Evolutionary conservation across 2,113 vertebrate species (phyloP).

Genomic region (Sylvilagus bachmani): DNA sequence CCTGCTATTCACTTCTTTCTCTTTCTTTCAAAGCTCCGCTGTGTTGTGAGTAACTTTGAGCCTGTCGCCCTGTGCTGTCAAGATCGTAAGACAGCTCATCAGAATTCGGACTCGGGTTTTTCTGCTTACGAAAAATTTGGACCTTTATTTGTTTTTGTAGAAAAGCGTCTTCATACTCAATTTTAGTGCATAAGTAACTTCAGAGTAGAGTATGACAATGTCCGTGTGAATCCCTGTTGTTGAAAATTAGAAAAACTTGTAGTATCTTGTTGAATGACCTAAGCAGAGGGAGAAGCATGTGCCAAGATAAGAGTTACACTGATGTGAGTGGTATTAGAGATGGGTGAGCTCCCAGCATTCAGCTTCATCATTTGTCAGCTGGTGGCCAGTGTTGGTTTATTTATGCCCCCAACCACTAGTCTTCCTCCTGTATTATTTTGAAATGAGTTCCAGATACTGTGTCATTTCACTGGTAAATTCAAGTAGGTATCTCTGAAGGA

Average conservation of each 20-base stretch:
- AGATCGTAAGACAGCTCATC: background rate
- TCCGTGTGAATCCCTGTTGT: background rate
- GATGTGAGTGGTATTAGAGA: background rate
- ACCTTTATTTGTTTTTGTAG: background rate
- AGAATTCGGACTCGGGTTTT: background rate
- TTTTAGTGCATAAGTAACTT: constrained; percentile 7
- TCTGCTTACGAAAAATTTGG: background rate
- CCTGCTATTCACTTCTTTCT: background rate
- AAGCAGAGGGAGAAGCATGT: background rate
- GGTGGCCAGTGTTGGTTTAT: background rate
- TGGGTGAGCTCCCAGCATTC: background rate
- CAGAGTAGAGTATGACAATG: background rate
- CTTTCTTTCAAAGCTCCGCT: background rate
- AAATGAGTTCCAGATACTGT: background rate
- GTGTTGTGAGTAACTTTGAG: background rate
- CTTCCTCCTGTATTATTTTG: background rate
- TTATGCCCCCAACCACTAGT: background rate
- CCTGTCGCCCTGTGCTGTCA: background rate
- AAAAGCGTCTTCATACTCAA: background rate
- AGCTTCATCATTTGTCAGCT: background rate
- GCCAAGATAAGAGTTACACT: background rate
- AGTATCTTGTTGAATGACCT: background rate
- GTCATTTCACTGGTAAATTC: constrained; percentile 36
- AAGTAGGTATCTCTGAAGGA: background rate
- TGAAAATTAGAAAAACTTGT: background rate